Base-by-base conservation (phyloP, 1,140 invertebrate species). In the Ylistrum balloti region DNA sequence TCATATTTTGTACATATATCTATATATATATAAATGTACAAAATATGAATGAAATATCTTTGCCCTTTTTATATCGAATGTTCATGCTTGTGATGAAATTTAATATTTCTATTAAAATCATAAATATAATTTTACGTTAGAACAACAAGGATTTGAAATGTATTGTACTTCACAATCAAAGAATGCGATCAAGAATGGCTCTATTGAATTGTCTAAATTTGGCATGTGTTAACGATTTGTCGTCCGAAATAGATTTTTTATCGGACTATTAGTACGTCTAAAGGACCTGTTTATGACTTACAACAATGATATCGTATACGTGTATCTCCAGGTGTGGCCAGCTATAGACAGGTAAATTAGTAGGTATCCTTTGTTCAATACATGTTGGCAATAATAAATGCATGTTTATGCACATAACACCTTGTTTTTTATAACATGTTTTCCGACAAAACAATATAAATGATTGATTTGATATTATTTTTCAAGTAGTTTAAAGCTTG, bases 91-190 rank as follows among this genome's bases (percentile, higher is more conserved):
- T 48, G 20, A 22, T 48, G 45, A 48, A 48, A 48, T 48, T 17
- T 48, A 20, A 48, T 48, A 48, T 48, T 48, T n/a, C n/a, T n/a
- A n/a, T n/a, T n/a, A n/a, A n/a, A 74, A 74, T 74, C 56, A 74
- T 2, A 2, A 9, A 74, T 28, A 56, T 7, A 74, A 74, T 74
- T 74, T 7, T 9, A 74, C n/a, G n/a, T 74, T 74, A n/a, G 28
- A 74, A 74, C 56, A 74, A 74, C 13, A 3, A 74, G 22, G 7
- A 28, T n/a, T 28, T 28, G 15, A 74, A 74, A 9, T 74, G 5
- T 74, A 74, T 74, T 3, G 56, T 28, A n/a, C 56, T 74, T 74
- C 56, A 28, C 56, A 74, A 74, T 74, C 56, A 17, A 5, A 0
- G 22, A 74, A n/a, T 74, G n/a, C 22, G 13, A 74, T 28, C 56